Evolutionary conservation across 2,113 vertebrate species (phyloP), one percentile per base, ranked within the genome.

Genomic region (Genyomyrus donnyi): DNA sequence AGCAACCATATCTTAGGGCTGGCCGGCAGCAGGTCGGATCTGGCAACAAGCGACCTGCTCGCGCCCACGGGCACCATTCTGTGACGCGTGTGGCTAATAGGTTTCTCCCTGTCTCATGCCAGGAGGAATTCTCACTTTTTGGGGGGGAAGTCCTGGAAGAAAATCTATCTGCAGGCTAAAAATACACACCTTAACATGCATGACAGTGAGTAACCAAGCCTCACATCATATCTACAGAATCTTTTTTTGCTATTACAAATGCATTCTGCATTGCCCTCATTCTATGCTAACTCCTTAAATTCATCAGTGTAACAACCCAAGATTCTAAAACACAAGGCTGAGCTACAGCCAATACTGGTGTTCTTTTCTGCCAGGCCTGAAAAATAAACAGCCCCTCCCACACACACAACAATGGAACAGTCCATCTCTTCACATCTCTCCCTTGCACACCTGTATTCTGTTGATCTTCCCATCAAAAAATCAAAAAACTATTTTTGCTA

Each of bases 1-100:
- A 93, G 95, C 93, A 95, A 95, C 94, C 93, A 93, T 93, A 95
- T 94, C 95, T 95, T 94, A 94, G 95, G 94, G 94, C 92, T 94
- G 91, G 93, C 95, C 94, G 86, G 90, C 91, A 94, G 95, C 94
- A 56, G 89, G 91, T 91, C 87, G 92, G 89, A 66, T 88, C 94
- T 93, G 94, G 95, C 95, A 94, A 94, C 93, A 93, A 94, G 92
- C 94, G 93, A 94, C 93, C 93, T 3, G 52, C 89, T 92, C 9
- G 24, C 21, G 3, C 91, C 94, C 93, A 94, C 91, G 92, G 95
- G 95, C 94, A 46, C 42, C 48, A 24, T 85, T 85, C 83, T n/a
- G 45, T 85, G 42, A 85, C 42, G 45, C 9, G 45, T n/a, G 31
- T 39, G 45, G 83, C 39, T 48, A 85, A 85, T 85, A 48, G 74